A percentile compares a stretch with the other conserved stretches of the same genome.
phyloP scores from a whole-genome alignment of 2,888 invertebrate genomes.

The Heliconius ismenius region DNA sequence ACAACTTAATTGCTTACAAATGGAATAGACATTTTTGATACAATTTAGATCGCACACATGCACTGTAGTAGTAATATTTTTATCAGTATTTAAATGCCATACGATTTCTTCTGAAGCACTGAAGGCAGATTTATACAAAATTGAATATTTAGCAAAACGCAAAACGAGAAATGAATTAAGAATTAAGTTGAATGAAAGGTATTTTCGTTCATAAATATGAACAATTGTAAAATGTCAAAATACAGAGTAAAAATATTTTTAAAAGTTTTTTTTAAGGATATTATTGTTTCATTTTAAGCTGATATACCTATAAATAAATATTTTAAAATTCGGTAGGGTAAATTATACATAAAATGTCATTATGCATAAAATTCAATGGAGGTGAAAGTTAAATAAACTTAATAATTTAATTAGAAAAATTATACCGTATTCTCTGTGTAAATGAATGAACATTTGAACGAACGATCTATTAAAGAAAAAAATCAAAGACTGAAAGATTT shows the following conservation, averaged over 20 bases:
- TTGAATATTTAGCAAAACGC: slow-evolving; percentile 35
- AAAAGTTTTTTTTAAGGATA: not conserved
- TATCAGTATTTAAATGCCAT: not conserved
- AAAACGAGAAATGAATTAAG: slow-evolving; percentile 43
- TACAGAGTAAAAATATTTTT: slow-evolving; percentile 14
- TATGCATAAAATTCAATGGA: too few relatives aligned
- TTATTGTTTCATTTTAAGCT: not conserved
- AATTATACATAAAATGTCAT: too few relatives aligned
- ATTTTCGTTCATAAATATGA: slow-evolving; percentile 45
- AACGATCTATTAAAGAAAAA: slow-evolving; percentile 28
- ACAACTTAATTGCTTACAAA: slow-evolving; percentile 32
- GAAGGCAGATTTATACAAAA: slow-evolving; percentile 14
- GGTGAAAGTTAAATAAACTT: not conserved
- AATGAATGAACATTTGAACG: slow-evolving; percentile 30
- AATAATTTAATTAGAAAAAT: not conserved
- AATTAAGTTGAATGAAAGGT: slow-evolving; percentile 48
- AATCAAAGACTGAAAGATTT: slow-evolving; percentile 32
- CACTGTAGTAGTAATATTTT: not conserved
- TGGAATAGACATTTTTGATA: slow-evolving; percentile 16
- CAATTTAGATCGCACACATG: slow-evolving; percentile 17
- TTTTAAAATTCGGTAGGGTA: not conserved
- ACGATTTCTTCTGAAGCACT: not conserved
- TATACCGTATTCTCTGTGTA: not conserved
- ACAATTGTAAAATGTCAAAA: slow-evolving; percentile 40
- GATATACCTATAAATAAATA: not conserved